These are phyloP conservation scores for Arothron firmamentum DNA, from an alignment of 2,113 vertebrate genomes.

Conservation along the genomic window DNA sequence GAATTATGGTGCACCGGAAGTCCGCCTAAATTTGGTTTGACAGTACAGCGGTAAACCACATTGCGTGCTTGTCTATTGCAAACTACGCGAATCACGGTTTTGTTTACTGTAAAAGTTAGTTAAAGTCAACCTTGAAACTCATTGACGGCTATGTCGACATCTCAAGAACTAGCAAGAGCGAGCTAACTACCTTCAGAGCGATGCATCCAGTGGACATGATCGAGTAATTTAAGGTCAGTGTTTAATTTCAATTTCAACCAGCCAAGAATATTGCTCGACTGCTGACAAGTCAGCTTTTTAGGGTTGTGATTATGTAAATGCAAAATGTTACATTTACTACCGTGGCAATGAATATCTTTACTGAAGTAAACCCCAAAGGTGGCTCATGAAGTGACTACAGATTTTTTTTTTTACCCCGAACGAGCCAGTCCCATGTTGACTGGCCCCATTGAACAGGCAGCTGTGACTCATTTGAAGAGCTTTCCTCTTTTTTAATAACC, in stretches of 20 bases:
- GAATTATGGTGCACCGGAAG: conserved; percentile 22
- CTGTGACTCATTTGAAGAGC: no score
- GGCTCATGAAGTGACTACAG: no score
- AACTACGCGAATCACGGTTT: conserved; percentile 13
- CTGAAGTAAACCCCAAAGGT: no score
- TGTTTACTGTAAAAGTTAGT: not conserved
- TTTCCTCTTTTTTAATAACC: no score
- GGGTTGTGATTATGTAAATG: no score
- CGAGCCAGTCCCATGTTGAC: no score
- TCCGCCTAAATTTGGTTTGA: conserved; percentile 7
- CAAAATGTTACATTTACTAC: not conserved
- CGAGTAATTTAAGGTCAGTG: conserved; percentile 41
- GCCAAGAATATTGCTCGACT: not conserved
- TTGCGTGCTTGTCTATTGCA: not conserved
- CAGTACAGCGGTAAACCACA: conserved; percentile 5
- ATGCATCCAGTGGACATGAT: conserved; percentile 26
- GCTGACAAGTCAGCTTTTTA: not conserved
- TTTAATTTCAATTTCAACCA: not conserved
- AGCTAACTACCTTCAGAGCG: not conserved
- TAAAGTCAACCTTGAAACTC: not conserved
- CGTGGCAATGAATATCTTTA: no score
- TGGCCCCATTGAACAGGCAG: no score
- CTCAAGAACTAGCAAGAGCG: not conserved
- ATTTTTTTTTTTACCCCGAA: no score
- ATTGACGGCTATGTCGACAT: not conserved